Evolutionary conservation across 2,888 invertebrate genomes (phyloP).

Genomic region (Coronaproctus castanopsis): DNA sequence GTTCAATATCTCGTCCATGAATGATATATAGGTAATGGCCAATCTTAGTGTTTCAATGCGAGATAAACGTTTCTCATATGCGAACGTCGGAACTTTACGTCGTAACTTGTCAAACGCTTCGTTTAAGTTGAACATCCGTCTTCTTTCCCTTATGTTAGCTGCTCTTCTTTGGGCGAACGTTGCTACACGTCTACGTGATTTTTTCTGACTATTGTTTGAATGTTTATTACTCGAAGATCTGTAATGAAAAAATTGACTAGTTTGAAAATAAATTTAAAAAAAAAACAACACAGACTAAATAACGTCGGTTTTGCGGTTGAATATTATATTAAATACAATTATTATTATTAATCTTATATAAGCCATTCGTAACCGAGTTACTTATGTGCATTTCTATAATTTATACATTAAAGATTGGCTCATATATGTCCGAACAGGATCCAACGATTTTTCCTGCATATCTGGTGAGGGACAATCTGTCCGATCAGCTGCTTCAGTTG

Average conservation of each 20-base stretch:
- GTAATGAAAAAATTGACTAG: conserved; percentile 12
- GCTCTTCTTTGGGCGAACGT: conserved; percentile 77
- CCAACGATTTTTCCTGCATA: no score
- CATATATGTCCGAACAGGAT: no score
- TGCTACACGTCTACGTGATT: conserved; percentile 67
- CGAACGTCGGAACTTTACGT: conserved; percentile 84
- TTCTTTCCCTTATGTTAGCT: conserved; percentile 77
- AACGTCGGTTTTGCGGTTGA: conserved; percentile 23
- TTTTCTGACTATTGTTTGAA: conserved; percentile 35
- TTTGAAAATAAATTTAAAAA: no score
- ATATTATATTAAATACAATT: no score
- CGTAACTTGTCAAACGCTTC: conserved; percentile 86
- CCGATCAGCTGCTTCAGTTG: no score
- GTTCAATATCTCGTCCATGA: conserved; percentile 64
- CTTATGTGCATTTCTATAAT: no score
- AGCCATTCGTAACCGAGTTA: no score
- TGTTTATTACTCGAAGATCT: conserved; percentile 2
- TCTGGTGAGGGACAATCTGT: no score
- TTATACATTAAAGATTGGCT: no score
- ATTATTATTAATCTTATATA: no score
- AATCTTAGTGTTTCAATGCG: conserved; percentile 84
- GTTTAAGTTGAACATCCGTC: conserved; percentile 88
- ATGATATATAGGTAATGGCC: conserved; percentile 89
- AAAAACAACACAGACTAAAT: conserved; percentile 16
- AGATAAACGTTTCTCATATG: conserved; percentile 85